These are phyloP conservation scores for Mirza zaza DNA, from an alignment of 2,113 vertebrate genomes.

Conservation along the genomic window DNA sequence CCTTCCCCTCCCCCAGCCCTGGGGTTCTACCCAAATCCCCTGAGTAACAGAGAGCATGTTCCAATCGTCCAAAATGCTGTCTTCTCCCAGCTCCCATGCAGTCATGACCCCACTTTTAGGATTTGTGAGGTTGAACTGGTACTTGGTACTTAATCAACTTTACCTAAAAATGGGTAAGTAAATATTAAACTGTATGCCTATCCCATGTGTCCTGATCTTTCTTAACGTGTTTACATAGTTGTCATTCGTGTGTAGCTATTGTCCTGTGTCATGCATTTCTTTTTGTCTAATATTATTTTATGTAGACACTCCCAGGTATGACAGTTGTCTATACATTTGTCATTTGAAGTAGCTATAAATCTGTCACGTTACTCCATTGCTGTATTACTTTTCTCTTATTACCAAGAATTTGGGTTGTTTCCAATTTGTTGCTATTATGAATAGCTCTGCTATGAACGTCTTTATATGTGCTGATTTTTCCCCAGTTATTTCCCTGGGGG, in stretches of 20 bases:
- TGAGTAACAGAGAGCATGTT: background rate
- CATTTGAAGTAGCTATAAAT: conserved; percentile 45
- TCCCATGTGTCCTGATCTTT: background rate
- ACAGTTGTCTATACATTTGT: background rate
- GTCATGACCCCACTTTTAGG: background rate
- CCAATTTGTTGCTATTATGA: conserved; percentile 62
- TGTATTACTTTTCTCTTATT: conserved; percentile 14
- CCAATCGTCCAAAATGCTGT: background rate
- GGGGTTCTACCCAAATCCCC: background rate
- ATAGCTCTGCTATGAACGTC: conserved; percentile 43
- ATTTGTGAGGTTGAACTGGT: background rate
- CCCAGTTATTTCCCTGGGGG: conserved; percentile 32
- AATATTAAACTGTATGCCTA: background rate
- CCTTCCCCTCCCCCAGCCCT: background rate
- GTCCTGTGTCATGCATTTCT: background rate
- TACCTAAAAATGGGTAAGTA: background rate
- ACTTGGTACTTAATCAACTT: background rate
- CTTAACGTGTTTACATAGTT: background rate
- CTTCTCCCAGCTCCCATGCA: background rate
- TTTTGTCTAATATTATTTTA: background rate
- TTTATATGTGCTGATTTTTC: background rate
- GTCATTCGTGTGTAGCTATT: background rate
- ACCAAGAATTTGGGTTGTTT: conserved; percentile 61
- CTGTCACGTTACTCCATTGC: conserved; percentile 21
- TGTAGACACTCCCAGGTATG: conserved; percentile 5